Evolutionary conservation across 2,888 invertebrate species (phyloP).

Genomic region (Colletes collaris): DNA sequence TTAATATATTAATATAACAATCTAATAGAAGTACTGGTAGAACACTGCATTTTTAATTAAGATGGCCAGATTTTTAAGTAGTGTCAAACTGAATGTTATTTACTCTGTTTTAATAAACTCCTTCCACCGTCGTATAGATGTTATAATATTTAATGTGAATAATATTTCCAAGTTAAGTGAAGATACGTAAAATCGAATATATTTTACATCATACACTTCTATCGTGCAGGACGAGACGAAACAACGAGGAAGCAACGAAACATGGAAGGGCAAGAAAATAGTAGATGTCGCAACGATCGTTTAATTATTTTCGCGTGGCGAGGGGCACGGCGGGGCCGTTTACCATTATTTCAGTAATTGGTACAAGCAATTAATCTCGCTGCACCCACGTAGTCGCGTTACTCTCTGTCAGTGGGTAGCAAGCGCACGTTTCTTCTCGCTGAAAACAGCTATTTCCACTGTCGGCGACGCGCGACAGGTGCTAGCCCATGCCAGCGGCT

Average conservation of each 20-base stretch:
- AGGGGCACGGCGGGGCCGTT: constrained; percentile 24
- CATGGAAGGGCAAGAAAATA: not conserved
- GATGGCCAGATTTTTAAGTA: too few species aligned
- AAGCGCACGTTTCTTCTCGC: constrained; percentile 43
- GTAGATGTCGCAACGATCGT: not conserved
- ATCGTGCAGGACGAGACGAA: not conserved
- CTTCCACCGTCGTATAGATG: too few species aligned
- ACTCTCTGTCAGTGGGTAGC: constrained; percentile 45
- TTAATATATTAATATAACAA: too few species aligned
- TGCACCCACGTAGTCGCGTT: constrained; percentile 57
- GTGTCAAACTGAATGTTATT: too few species aligned
- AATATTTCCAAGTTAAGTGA: too few species aligned
- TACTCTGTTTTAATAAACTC: too few species aligned
- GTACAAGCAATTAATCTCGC: constrained; percentile 55
- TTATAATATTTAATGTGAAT: too few species aligned
- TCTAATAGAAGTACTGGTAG: too few species aligned
- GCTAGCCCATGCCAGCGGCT: constrained; percentile 64
- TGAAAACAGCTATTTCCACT: constrained; percentile 71
- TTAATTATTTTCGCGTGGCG: constrained; percentile 24
- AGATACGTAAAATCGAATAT: too few species aligned
- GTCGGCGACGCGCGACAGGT: constrained; percentile 73
- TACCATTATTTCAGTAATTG: constrained; percentile 61
- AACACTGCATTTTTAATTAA: too few species aligned
- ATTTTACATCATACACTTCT: too few species aligned
- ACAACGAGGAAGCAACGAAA: not conserved